phyloP scores from a whole-genome alignment of 2,113 vertebrate species.

The Illadopsis cleaveri region DNA sequence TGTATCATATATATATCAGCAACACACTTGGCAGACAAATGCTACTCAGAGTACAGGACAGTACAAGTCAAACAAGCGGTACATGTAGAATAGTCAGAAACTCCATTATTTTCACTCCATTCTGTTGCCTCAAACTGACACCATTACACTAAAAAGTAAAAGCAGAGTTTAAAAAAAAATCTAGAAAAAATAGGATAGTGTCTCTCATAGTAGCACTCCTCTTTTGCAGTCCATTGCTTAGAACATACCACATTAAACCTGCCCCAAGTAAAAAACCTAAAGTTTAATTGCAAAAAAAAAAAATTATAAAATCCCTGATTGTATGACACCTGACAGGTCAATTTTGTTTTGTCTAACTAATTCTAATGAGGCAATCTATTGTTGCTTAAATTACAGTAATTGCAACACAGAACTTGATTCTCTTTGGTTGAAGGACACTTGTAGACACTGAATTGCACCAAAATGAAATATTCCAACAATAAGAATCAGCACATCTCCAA shows the following conservation, averaged over 20 bases:
- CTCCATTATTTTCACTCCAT: not conserved
- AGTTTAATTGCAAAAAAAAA: not conserved
- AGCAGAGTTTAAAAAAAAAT: constrained; percentile 29
- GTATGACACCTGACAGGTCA: not conserved
- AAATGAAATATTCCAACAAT: not conserved
- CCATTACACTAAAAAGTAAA: not conserved
- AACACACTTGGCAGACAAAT: not conserved
- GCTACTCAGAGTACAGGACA: not conserved
- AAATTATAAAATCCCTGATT: not conserved
- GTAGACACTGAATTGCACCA: not conserved
- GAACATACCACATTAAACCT: not conserved
- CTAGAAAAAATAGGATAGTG: constrained; percentile 19
- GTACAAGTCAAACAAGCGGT: not conserved
- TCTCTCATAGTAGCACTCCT: constrained; percentile 1
- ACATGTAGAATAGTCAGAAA: not conserved
- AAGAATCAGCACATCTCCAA: not conserved
- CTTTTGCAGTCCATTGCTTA: constrained; percentile 11
- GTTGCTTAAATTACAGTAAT: not conserved
- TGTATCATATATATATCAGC: not conserved
- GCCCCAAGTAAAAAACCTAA: not conserved
- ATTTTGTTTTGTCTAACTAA: not conserved
- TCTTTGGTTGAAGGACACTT: constrained; percentile 34
- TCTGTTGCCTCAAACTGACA: not conserved
- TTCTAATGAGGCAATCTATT: not conserved
- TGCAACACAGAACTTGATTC: not conserved